Base-by-base conservation (phyloP, 2,888 invertebrate species). In the Neoitamus cyanurus region DNA sequence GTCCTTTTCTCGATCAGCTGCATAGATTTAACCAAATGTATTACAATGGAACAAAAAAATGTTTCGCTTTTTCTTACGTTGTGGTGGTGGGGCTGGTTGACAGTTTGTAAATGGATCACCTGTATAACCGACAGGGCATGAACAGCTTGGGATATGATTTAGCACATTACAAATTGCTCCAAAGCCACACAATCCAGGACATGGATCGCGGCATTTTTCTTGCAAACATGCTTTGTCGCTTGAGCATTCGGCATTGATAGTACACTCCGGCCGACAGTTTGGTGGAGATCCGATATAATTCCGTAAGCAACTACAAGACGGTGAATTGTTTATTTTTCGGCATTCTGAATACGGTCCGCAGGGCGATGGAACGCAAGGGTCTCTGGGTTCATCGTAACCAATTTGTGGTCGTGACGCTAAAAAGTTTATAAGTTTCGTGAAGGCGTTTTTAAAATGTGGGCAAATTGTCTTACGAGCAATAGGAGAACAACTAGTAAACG, bases 131-230 rank as follows among this genome's bases (percentile, higher is more conserved):
- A 93, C 92, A 1, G 94, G 91, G 88, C 97, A 97, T 5, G 93
- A 92, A 89, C 97, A 97, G 77, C 94, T 93, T 0, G 96, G 96
- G 85, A 93, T 94, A 88, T 96, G 96, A 89, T 95, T 95, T 88
- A 94, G 93, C 11, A 96, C 95, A 20, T 88, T 89, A 88, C 95
- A 94, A 86, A 93, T 91, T 78, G 95, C 93, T 88, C 93, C 93
- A 87, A 93, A 89, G 75, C 95, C 95, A 88, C 95, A 97, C 0
- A 95, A 95, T 7, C 96, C 96, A 13, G 95, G 95, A 88, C 96
- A 97, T 28, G 96, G 96, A 90, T 96, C 96, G 87, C 91, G 92
- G 89, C 97, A 97, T 89, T 93, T 95, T 88, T 95, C 94, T 87
- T 94, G 94, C 77, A 96, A 94, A 88, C 97, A 97, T 70, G 96